Evolutionary conservation across 1,140 invertebrate genomes (phyloP).

Genomic region (Hermetia illucens): DNA sequence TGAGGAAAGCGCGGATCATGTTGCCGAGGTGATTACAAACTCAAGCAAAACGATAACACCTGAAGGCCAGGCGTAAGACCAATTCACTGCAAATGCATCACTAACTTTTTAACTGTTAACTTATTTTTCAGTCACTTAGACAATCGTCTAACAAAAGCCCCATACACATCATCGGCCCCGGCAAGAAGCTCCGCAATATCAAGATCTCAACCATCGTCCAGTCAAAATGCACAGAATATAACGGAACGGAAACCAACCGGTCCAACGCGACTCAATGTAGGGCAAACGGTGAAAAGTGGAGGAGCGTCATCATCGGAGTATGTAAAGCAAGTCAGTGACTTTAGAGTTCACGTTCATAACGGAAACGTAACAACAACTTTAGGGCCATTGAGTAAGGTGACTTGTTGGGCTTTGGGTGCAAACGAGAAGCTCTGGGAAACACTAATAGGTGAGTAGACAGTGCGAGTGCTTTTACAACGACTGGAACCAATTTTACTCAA

Average conservation of each 20-base stretch:
- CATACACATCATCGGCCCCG: not conserved
- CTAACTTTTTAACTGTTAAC: too few species aligned
- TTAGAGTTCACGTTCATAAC: constrained; percentile 22
- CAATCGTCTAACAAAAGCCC: constrained; percentile 3
- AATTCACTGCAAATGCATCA: too few species aligned
- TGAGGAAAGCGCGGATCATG: not conserved
- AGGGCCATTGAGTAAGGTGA: constrained; percentile 21
- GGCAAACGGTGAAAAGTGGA: constrained; percentile 3
- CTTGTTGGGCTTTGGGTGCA: constrained; percentile 7
- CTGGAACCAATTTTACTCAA: too few species aligned
- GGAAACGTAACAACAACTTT: constrained; percentile 18
- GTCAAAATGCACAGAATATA: constrained; percentile 2
- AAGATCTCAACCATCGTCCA: not conserved
- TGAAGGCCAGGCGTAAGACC: too few species aligned
- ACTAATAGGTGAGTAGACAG: constrained; percentile 7
- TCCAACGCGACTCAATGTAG: not conserved
- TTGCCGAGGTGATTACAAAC: not conserved
- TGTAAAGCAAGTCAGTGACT: too few species aligned
- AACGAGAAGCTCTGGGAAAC: constrained; percentile 11
- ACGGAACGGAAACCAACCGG: too few species aligned
- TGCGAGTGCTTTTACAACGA: too few species aligned
- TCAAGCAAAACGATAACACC: not conserved
- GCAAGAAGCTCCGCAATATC: constrained; percentile 1
- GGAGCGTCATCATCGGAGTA: too few species aligned
- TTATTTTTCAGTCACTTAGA: constrained; percentile 3